phyloP scores from a whole-genome alignment of 2,113 vertebrate genomes.

The Pelvicachromis taeniatus region DNA sequence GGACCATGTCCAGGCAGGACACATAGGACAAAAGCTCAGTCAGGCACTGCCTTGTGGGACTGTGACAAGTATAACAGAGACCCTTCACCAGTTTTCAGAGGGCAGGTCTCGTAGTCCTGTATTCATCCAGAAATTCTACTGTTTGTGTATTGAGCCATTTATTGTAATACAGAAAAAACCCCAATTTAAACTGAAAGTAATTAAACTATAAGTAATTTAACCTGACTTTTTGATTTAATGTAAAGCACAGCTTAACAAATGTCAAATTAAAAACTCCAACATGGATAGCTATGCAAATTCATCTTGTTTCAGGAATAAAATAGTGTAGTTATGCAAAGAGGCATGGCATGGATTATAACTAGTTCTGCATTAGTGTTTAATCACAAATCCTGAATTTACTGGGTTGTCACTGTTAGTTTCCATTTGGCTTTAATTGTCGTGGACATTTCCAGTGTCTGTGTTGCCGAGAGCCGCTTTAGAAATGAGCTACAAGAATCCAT shows the following conservation, averaged over 20 bases:
- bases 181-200: not conserved
- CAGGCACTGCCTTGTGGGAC: constrained; percentile 9
- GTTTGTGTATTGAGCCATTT: not conserved
- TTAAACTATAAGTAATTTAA: not conserved
- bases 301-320: not conserved
- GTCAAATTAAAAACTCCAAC: not conserved
- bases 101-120: not conserved
- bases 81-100: not conserved
- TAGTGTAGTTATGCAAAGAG: not conserved
- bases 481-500: not conserved
- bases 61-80: not conserved
- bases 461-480: not conserved
- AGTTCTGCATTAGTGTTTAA: not conserved
- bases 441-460: not conserved
- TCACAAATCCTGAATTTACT: not conserved
- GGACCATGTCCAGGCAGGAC: constrained; percentile 20
- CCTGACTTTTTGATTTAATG: not conserved
- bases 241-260: not conserved
- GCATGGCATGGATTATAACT: not conserved
- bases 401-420: not conserved
- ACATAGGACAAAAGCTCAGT: constrained; percentile 41
- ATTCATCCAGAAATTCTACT: not conserved
- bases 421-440: not conserved
- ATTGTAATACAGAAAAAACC: not conserved
- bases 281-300: not conserved